A percentile compares a stretch with the other conserved stretches of the same genome.
These are phyloP conservation scores for Ceuthmochares aereus DNA, from an alignment of 2,113 vertebrate species.

Conservation along the genomic window DNA sequence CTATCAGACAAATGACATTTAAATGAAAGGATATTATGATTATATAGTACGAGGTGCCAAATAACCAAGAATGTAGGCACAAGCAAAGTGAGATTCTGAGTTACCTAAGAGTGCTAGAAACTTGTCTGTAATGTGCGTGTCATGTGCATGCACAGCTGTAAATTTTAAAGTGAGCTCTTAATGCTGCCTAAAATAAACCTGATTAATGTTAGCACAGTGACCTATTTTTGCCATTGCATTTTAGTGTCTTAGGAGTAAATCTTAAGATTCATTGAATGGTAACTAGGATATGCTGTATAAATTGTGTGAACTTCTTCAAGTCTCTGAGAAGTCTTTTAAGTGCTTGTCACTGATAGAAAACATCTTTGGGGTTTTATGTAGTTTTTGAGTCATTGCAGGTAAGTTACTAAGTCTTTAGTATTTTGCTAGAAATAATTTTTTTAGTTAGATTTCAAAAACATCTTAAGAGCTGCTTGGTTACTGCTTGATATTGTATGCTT, in stretches of 20 bases:
- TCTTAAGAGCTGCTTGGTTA: background rate
- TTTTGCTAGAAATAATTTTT: background rate
- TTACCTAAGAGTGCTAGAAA: background rate
- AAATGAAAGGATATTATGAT: background rate
- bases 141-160: background rate
- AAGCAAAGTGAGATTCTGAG: background rate
- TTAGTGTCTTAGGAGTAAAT: background rate
- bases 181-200: background rate
- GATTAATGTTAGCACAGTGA: background rate
- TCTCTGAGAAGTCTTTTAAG: background rate
- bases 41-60: background rate
- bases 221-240: background rate
- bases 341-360: background rate
- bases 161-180: background rate
- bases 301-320: background rate
- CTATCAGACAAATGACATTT: background rate
- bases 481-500: background rate
- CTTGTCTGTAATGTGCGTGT: background rate
- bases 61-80: background rate
- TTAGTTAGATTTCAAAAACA: background rate
- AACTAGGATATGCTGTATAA: background rate
- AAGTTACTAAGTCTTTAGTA: background rate
- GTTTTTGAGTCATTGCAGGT: background rate
- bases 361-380: background rate
- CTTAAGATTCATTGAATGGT: background rate